Evolutionary conservation across 2,113 vertebrate species (phyloP).

Genomic region (Petroica traversi): DNA sequence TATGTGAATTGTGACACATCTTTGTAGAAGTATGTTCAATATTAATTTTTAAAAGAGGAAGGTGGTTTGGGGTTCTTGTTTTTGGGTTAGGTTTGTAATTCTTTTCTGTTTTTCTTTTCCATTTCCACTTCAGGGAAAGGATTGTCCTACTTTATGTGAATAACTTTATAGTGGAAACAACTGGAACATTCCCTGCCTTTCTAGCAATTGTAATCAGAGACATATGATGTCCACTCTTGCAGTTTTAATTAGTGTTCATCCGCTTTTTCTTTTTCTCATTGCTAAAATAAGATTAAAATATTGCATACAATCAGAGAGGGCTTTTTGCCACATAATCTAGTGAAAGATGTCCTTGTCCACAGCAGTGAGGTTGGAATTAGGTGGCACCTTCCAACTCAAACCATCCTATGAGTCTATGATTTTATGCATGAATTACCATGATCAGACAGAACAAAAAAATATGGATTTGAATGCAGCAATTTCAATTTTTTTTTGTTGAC

Average conservation of each 20-base stretch:
- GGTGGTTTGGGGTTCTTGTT: background rate
- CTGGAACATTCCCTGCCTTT: background rate
- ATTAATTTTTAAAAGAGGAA: background rate
- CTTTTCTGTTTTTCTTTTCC: background rate
- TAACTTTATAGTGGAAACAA: background rate
- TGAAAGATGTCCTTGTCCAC: background rate
- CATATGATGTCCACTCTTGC: background rate
- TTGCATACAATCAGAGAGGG: background rate
- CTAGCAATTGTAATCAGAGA: background rate
- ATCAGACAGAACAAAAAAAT: background rate
- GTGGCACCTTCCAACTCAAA: background rate
- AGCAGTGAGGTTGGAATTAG: background rate
- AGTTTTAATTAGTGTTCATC: background rate
- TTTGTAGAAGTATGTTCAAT: background rate
- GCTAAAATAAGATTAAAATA: background rate
- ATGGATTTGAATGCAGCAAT: background rate
- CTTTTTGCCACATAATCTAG: background rate
- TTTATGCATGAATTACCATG: background rate
- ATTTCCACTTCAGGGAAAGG: background rate
- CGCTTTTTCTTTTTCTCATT: background rate
- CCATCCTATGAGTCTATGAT: background rate
- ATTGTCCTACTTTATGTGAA: background rate
- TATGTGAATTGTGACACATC: background rate
- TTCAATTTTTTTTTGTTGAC: background rate
- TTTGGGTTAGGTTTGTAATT: background rate